These are phyloP conservation scores for Dendroctonus valens DNA, from an alignment of 1,140 invertebrate genomes.

Conservation along the genomic window DNA sequence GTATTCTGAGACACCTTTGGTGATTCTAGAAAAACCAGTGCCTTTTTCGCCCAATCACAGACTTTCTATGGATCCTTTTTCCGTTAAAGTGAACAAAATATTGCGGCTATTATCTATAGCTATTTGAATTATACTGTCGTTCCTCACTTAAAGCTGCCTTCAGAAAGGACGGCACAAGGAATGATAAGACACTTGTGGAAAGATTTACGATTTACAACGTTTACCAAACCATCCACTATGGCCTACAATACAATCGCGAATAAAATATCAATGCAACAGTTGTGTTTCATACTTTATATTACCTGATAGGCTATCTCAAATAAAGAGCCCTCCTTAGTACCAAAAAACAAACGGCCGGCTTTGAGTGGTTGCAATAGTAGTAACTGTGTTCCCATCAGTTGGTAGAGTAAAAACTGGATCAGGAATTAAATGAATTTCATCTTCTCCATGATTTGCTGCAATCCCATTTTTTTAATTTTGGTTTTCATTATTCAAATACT, in stretches of 20 bases:
- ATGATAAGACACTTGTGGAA: slow-evolving; percentile 83
- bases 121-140: slow-evolving; percentile 88
- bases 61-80: slow-evolving; percentile 80
- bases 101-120: slow-evolving; percentile 86
- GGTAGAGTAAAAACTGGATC: slow-evolving; percentile 91
- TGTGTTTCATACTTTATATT: slow-evolving; percentile 23
- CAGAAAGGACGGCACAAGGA: slow-evolving; percentile 88
- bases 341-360: slow-evolving; percentile 92
- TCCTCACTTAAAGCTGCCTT: slow-evolving; percentile 80
- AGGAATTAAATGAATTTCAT: slow-evolving; percentile 89
- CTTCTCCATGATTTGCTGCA: slow-evolving; percentile 39
- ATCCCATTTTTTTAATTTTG: background rate
- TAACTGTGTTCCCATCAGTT: slow-evolving; percentile 88
- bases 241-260: slow-evolving; percentile 53
- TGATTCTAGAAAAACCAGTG: slow-evolving; percentile 67
- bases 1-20: slow-evolving; percentile 75
- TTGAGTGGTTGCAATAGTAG: slow-evolving; percentile 76
- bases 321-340: slow-evolving; percentile 89
- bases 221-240: slow-evolving; percentile 91
- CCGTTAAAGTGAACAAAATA: slow-evolving; percentile 86
- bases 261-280: background rate
- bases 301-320: slow-evolving; percentile 96
- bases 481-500: slow-evolving; percentile 4
- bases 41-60: slow-evolving; percentile 82
- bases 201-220: slow-evolving; percentile 92